A percentile compares a stretch with the other conserved stretches of the same genome.
These are phyloP conservation scores for Drosophila persimilis DNA, from an alignment of 1,140 invertebrate genomes.

Conservation along the genomic window DNA sequence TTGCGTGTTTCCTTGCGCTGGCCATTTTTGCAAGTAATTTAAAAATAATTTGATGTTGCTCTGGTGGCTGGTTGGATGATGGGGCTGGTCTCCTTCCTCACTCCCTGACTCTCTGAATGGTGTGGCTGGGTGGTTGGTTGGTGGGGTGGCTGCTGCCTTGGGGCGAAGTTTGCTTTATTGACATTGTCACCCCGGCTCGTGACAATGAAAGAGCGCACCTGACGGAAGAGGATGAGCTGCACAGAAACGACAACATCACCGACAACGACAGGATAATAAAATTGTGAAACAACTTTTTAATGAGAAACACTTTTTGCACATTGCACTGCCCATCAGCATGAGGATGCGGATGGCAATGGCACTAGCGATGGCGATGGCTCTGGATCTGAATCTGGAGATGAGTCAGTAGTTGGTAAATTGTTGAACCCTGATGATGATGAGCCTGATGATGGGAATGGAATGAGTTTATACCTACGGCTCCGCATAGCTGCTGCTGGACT, in stretches of 20 bases:
- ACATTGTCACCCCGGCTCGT: conserved; percentile 69
- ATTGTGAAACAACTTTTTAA: conserved; percentile 79
- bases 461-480: conserved; percentile 11
- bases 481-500: neutral
- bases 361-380: neutral
- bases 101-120: neutral
- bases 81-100: neutral
- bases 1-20: conserved; percentile 19
- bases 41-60: conserved; percentile 72
- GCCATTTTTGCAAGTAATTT: conserved; percentile 74
- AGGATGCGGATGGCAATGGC: conserved; percentile 15
- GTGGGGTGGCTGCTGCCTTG: conserved; percentile 5
- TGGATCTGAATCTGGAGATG: neutral
- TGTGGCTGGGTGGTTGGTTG: neutral
- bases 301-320: conserved; percentile 78
- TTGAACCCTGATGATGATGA: neutral
- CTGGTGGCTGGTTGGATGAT: conserved; percentile 5
- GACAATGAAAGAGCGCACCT: conserved; percentile 63
- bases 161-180: conserved; percentile 72
- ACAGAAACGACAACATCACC: conserved; percentile 14
- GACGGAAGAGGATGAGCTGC: conserved; percentile 23
- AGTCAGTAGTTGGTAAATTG: too few species aligned
- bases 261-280: conserved; percentile 67
- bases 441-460: neutral
- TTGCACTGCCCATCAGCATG: conserved; percentile 45